Percentiles rank a stretch among this genome's conserved stretches.
Evolutionary conservation across 1,140 invertebrate genomes (phyloP).

Genomic region (Tachypleus tridentatus): DNA sequence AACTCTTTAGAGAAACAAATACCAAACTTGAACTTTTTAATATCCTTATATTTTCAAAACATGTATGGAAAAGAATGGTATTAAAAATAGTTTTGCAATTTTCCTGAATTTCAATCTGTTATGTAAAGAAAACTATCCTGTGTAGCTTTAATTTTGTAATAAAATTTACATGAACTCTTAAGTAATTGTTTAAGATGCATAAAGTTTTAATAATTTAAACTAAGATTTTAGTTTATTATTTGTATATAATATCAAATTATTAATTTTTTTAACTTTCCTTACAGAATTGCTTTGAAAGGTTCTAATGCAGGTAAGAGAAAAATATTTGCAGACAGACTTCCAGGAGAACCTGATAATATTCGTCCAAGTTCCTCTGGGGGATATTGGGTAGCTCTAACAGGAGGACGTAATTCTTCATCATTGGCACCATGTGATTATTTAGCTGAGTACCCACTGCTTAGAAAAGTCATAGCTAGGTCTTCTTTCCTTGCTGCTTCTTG

Average conservation of each 20-base stretch:
- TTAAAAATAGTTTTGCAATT: no score
- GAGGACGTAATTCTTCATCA: constrained; percentile 28
- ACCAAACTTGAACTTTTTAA: no score
- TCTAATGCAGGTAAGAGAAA: constrained; percentile 7
- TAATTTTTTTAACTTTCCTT: background rate
- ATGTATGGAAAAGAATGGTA: no score
- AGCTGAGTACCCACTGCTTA: constrained; percentile 29
- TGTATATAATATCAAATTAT: background rate
- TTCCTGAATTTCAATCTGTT: no score
- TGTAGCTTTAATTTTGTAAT: no score
- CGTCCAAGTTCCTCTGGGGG: constrained; percentile 50
- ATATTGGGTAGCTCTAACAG: constrained; percentile 49
- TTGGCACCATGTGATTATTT: constrained; percentile 29
- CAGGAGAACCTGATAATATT: constrained; percentile 67
- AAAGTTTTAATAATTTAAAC: background rate
- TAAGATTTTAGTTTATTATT: no score
- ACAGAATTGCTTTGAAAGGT: constrained; percentile 1
- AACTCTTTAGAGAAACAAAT: no score
- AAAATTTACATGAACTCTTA: no score
- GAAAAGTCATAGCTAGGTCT: constrained; percentile 29
- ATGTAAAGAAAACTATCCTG: no score
- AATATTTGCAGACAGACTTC: constrained; percentile 37
- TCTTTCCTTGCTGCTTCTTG: constrained; percentile 20
- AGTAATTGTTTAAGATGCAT: no score
- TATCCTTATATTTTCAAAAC: no score